A percentile compares a stretch with the other conserved stretches of the same genome.
phyloP scores from a whole-genome alignment of 2,888 invertebrate species.

The Glyphotaelius pellucidus region DNA sequence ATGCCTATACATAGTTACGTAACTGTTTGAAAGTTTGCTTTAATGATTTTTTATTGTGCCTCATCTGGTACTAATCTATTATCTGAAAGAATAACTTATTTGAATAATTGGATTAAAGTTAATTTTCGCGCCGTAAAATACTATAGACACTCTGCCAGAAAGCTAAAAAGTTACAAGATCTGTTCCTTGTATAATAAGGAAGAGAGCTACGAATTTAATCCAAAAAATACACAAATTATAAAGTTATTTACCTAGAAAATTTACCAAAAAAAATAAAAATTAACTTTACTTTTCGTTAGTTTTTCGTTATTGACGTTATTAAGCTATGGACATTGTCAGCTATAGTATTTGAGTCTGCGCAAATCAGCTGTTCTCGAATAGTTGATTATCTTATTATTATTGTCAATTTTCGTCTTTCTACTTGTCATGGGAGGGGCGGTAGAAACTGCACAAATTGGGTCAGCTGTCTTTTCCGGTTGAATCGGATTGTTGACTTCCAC shows the following conservation, averaged over 20 bases:
- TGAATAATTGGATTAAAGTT: neutral
- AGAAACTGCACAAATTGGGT: constrained; percentile 50
- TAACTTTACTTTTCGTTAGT: neutral
- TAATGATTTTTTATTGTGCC: neutral
- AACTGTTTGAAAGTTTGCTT: too few relatives aligned
- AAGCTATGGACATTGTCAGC: neutral
- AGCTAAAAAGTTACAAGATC: neutral
- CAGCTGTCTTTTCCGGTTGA: constrained; percentile 39
- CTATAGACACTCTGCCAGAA: neutral
- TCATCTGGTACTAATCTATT: neutral
- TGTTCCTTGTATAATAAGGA: neutral
- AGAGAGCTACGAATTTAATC: neutral
- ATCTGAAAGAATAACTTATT: neutral
- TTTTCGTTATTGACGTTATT: neutral
- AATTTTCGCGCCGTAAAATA: neutral
- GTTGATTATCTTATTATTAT: constrained; percentile 4
- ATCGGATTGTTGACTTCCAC: neutral
- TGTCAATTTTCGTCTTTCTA: constrained; percentile 40
- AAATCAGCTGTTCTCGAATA: constrained; percentile 44
- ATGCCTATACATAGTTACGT: too few relatives aligned
- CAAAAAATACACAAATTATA: neutral
- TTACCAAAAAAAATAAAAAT: neutral
- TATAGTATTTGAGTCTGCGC: constrained; percentile 31
- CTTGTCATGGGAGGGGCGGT: constrained; percentile 56
- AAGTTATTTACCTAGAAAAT: neutral